Base-by-base conservation (phyloP, 2,113 vertebrate species). In the Spilogale gracilis region DNA sequence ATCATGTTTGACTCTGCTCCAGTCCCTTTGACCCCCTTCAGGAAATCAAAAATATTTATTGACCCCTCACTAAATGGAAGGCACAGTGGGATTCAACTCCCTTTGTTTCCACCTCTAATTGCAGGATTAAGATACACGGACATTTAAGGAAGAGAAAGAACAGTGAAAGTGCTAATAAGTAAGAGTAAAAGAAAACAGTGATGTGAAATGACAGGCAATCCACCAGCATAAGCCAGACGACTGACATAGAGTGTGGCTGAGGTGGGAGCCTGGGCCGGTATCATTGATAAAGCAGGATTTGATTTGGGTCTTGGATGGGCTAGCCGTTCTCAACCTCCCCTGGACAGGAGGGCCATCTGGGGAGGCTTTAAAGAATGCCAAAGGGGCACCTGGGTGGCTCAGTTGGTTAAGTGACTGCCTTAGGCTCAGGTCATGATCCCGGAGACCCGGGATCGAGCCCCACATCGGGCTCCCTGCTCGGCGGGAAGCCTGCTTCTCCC, bases 61-160 rank as follows among this genome's bases (percentile, higher is more conserved):
- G 45, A 81, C 48, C 27, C 52, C 32, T 58, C 79, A 25, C 23
- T 89, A 96, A 74, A 32, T 82, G 56, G 50, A 84, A 82, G 65
- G 54, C 12, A 21, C 50, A 23, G 32, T 69, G 56, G 58, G 17
- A 82, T 76, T 65, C 27, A 61, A 9, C 8, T 17, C 23, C 56
- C 23, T 13, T 60, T 54, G 48, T 71, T 89, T 79, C 82, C 12
- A 13, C n/a, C 48, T 92, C 74, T 95, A 63, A 71, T 50, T 89
- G 87, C n/a, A 45, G 52, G 52, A 80, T 88, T 74, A 83, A 91
- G 45, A 63, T 58, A 74, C 23, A 32, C 16, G 14, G 50, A 58
- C 32, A 63, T 65, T 82, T 91, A 82, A 79, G 67, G 20, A 94
- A 63, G 27, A 16, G 10, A 65, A 96, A 86, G 25, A 88, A 52